Base-by-base conservation (phyloP, 2,888 invertebrate species). In the Calameuta idolon region DNA sequence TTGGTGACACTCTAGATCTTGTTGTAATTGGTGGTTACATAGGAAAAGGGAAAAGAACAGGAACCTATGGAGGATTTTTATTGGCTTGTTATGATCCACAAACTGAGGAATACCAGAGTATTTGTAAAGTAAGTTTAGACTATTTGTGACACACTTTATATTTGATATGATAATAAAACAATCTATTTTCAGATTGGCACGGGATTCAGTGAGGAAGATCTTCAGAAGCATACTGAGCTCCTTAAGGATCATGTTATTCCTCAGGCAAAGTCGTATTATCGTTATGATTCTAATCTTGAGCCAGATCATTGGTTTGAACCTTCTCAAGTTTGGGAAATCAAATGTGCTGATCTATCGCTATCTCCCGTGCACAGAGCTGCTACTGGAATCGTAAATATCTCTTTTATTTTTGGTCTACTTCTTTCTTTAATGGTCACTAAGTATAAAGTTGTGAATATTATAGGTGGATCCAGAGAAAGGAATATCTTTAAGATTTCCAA, bases 301-400 rank as follows among this genome's bases (percentile, higher is more conserved):
- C 96, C 98, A 1, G 98, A 98, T 93, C 96, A 95, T 88, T 98
- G 98, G 98, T 95, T 98, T 90, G 95, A 95, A 83, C 94, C 98
- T 4, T 94, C 94, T 30, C 94, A 95, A 91, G 98, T 99, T 79
- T 98, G 98, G 98, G 99, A 99, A 93, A 95, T 99, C 77, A 98
- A 98, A 91, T 98, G 98, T 91, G 99, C 99, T 0, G 99, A 99
- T 94, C 94, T 99, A 79, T 99, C 99, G 11, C 94, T 99, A 75
- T 99, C 99, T 55, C 99, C 99, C 30, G 95, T 96, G 75, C 98
- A 99, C 92, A 94, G 94, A 89, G 99, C 99, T 75, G 99, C 96
- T 0, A 92, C 94, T 74, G 97, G 97, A 75, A 95, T 97, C 88
- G 96, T 96, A 90, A 92, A 94, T 92, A 69, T 75, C 69, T 23